Percentiles rank a stretch among this genome's conserved stretches.
Evolutionary conservation across 2,888 invertebrate genomes (phyloP).

Genomic region (Nemurella pictetii): DNA sequence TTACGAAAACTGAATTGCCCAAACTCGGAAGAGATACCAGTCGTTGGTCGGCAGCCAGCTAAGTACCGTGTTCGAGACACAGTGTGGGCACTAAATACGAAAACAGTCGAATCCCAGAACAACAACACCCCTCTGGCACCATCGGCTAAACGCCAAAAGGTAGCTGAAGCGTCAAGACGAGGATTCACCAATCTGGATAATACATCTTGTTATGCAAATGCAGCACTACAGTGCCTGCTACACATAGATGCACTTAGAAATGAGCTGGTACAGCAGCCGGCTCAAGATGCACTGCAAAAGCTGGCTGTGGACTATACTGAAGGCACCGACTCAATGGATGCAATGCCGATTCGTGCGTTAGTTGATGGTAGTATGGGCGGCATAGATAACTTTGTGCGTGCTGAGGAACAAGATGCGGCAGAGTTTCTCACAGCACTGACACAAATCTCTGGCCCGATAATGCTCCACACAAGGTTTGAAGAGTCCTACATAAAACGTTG

Average conservation of each 20-base stretch:
- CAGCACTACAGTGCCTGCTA: conserved; percentile 38
- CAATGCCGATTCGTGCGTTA: conserved; percentile 27
- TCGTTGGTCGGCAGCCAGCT: not conserved
- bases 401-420: conserved; percentile 35
- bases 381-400: conserved; percentile 6
- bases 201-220: conserved; percentile 39
- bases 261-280: no score
- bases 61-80: not conserved
- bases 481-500: no score
- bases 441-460: no score
- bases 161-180: conserved; percentile 26
- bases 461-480: no score
- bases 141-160: not conserved
- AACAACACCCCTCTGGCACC: not conserved
- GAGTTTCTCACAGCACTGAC: conserved; percentile 33
- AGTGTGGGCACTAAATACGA: not conserved
- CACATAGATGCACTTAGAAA: conserved; percentile 12
- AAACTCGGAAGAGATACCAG: not conserved
- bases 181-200: not conserved
- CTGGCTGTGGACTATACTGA: not conserved
- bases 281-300: no score
- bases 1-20: conserved; percentile 39
- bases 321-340: not conserved
- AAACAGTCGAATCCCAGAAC: not conserved
- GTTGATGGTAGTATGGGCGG: conserved; percentile 8